Conservation (phyloP, 1,140 invertebrate genomes). For the Anoplophora glabripennis region DNA sequence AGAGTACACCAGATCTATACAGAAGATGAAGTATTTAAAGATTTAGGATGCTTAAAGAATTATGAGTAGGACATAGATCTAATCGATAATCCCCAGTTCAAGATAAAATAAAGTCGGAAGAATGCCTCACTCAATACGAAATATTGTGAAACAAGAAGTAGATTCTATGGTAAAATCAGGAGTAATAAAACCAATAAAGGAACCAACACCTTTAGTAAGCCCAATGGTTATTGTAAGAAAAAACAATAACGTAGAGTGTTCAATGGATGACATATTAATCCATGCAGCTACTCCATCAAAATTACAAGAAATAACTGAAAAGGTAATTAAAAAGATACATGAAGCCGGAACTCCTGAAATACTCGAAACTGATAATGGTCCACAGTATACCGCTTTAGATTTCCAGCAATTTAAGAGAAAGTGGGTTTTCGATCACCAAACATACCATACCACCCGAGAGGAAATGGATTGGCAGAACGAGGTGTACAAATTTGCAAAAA, state of each 20-base stretch:
- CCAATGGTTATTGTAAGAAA: slow-evolving; percentile 1
- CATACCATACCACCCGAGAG: slow-evolving; percentile 42
- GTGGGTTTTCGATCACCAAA: slow-evolving; percentile 47
- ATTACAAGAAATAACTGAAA: no score
- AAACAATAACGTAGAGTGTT: no score
- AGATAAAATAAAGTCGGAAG: not conserved
- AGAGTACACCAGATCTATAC: no score
- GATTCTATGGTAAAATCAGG: slow-evolving; percentile 1
- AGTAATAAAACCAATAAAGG: slow-evolving; percentile 10
- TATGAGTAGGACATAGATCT: no score
- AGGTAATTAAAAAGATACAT: no score
- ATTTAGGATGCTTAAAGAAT: no score
- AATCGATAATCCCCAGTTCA: no score
- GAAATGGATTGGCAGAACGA: slow-evolving; percentile 45
- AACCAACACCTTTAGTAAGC: slow-evolving; percentile 5
- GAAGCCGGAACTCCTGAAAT: slow-evolving; percentile 38
- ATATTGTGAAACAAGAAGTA: not conserved
- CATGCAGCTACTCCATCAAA: no score
- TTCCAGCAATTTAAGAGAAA: slow-evolving; percentile 46
- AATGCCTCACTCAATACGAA: slow-evolving; percentile 3
- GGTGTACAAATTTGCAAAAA: slow-evolving; percentile 43
- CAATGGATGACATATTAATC: no score
- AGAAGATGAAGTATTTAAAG: no score
- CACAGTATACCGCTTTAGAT: slow-evolving; percentile 41
- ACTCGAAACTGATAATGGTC: slow-evolving; percentile 45